Conservation (phyloP, 2,797 vertebrate species). For the Graptemys geographica region DNA sequence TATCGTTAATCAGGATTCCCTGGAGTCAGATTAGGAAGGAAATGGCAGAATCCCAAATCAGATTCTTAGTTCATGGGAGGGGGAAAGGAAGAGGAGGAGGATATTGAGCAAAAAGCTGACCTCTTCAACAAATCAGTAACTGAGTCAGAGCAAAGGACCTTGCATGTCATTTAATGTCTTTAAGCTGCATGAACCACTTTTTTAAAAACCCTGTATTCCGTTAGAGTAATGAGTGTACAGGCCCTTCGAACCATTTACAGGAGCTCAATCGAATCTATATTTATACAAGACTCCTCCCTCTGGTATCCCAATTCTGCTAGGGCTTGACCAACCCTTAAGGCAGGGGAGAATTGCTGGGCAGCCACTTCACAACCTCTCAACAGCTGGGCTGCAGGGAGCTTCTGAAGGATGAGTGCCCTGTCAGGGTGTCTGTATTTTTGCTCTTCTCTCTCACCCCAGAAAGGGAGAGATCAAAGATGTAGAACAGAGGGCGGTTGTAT, state of each 20-base stretch:
- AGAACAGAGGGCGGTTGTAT: neutral
- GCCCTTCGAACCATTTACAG: neutral
- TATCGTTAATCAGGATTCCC: neutral
- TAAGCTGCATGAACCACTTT: neutral
- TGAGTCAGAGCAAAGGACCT: accelerated
- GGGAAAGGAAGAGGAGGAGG: neutral
- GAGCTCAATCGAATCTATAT: neutral
- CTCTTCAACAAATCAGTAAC: neutral
- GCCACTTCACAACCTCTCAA: neutral
- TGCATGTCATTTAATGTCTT: accelerated
- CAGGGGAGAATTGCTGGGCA: neutral
- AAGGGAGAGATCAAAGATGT: neutral
- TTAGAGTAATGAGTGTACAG: neutral
- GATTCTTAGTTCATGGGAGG: neutral
- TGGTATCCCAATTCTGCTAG: neutral
- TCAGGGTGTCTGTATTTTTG: neutral
- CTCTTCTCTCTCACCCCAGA: neutral
- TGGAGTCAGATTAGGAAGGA: neutral
- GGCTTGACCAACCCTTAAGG: neutral
- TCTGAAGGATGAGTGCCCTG: neutral
- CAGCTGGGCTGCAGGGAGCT: neutral
- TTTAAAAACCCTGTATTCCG: neutral
- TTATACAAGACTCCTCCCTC: neutral
- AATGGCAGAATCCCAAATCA: neutral
- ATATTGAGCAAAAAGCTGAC: neutral